Conservation (phyloP, 2,113 vertebrate species). For the Semnornis frantzii region DNA sequence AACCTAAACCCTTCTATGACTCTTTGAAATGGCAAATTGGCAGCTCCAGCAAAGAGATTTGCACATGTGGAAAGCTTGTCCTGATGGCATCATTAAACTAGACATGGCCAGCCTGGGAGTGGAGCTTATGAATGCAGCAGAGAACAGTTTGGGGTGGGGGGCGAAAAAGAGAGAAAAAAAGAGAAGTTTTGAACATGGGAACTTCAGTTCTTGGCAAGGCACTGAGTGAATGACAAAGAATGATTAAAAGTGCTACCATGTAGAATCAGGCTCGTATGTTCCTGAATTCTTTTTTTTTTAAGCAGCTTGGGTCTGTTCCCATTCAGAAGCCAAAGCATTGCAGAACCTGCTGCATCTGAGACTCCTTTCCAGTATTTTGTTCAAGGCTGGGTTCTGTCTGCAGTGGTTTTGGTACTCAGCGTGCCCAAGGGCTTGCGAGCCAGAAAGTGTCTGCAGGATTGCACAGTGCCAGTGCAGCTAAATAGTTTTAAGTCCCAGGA, state of each 20-base stretch:
- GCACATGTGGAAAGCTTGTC: not conserved
- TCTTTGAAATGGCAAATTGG: not conserved
- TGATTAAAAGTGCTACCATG: constrained; percentile 59
- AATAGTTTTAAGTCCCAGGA: not conserved
- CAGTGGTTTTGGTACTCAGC: not conserved
- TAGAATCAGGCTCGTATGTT: constrained; percentile 66
- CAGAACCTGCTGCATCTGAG: constrained; percentile 10
- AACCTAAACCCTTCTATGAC: too few relatives aligned
- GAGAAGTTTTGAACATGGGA: constrained; percentile 9
- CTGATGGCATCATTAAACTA: not conserved
- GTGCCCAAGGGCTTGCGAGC: not conserved
- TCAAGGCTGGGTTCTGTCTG: not conserved
- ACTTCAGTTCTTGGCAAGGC: constrained; percentile 54
- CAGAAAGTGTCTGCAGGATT: not conserved
- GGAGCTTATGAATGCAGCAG: not conserved
- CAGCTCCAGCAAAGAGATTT: not conserved
- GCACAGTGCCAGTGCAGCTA: not conserved
- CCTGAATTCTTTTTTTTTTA: constrained; percentile 60
- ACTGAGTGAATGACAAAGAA: constrained; percentile 62
- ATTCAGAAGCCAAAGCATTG: constrained; percentile 38
- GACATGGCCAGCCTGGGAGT: not conserved
- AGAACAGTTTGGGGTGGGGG: not conserved
- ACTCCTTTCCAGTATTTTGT: not conserved
- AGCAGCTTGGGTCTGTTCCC: constrained; percentile 51
- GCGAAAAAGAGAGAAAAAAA: not conserved